Conservation (phyloP, 1,140 invertebrate species). For the Achroia grisella region DNA sequence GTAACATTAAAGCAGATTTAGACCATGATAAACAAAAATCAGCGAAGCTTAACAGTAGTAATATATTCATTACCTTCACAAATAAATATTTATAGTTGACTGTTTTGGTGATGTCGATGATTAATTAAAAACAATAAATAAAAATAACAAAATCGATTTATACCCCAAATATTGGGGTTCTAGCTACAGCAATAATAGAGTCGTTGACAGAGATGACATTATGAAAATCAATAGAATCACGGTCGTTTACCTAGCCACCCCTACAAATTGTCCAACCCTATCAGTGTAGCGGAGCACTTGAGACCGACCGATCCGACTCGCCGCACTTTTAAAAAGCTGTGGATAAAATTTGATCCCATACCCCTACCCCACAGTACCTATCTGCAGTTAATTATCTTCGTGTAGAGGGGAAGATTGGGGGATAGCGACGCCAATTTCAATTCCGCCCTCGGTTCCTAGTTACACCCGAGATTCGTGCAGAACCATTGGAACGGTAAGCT, state of each 20-base stretch:
- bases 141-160: background rate
- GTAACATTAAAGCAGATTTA: constrained; percentile 7
- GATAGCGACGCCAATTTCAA: constrained; percentile 47
- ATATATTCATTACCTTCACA: background rate
- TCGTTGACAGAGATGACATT: constrained; percentile 30
- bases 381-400: constrained; percentile 70
- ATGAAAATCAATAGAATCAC: constrained; percentile 65
- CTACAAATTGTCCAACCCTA: constrained; percentile 62
- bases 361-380: constrained; percentile 35
- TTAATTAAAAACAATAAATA: background rate
- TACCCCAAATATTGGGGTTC: background rate
- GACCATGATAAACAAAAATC: background rate
- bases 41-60: background rate
- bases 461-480: constrained; percentile 35
- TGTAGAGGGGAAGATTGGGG: constrained; percentile 41
- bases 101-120: background rate
- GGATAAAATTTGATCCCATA: constrained; percentile 61
- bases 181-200: constrained; percentile 7
- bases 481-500: constrained; percentile 41
- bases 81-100: no score
- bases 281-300: constrained; percentile 34
- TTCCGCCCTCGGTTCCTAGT: constrained; percentile 32
- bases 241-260: constrained; percentile 53
- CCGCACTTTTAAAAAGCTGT: constrained; percentile 56
- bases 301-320: constrained; percentile 23